Evolutionary conservation across 2,888 invertebrate species (phyloP).

Genomic region (Lasioglossum lativentre): DNA sequence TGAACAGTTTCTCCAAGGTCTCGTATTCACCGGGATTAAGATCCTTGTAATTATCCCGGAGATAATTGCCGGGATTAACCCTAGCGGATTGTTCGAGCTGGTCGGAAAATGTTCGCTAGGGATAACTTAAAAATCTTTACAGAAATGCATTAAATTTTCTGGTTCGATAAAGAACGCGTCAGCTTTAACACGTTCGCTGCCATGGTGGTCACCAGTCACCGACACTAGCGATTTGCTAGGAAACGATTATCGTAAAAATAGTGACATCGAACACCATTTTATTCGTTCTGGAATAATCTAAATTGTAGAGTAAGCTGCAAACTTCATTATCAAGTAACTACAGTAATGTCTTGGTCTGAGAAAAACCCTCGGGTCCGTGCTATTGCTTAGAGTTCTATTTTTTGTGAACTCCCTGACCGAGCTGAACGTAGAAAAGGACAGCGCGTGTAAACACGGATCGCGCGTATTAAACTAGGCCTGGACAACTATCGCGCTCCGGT

Average conservation of each 20-base stretch:
- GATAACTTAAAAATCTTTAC: neutral
- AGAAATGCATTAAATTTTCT: neutral
- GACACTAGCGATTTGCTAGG: neutral
- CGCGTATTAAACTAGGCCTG: too few relatives aligned
- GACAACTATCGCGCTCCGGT: too few relatives aligned
- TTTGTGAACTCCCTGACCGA: too few relatives aligned
- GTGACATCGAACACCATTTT: neutral
- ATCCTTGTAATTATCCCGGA: neutral
- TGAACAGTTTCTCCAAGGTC: neutral
- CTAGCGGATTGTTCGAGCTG: neutral
- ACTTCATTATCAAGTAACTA: neutral
- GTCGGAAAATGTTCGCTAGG: neutral
- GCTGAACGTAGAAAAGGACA: too few relatives aligned
- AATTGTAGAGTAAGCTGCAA: neutral
- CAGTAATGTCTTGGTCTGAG: too few relatives aligned
- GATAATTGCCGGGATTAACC: slow-evolving; percentile 5
- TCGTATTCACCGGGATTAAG: neutral
- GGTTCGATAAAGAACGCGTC: neutral
- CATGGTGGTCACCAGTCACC: too few relatives aligned
- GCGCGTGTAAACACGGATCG: too few relatives aligned
- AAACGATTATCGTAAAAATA: neutral
- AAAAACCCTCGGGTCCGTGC: too few relatives aligned
- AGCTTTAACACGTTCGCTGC: neutral
- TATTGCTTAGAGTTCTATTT: too few relatives aligned
- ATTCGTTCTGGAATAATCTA: neutral